Evolutionary conservation across 2,888 invertebrate genomes (phyloP), one percentile per base, ranked within the genome.

Genomic region (Diarsia brunnea): DNA sequence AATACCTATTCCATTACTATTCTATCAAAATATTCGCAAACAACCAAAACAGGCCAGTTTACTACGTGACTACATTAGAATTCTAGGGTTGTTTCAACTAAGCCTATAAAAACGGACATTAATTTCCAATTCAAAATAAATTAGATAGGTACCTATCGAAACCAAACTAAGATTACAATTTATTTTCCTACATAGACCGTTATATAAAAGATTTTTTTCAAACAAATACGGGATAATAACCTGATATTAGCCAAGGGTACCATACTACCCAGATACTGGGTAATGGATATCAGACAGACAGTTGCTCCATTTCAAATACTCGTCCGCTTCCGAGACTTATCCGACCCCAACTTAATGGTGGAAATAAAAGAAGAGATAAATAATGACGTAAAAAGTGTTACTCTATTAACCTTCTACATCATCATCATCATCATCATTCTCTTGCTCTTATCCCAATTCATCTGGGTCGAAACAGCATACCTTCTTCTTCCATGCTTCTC

Each of bases 31-130:
- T 69, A 69, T 69, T 76, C 38, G 12, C 65, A 65, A 79, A 69
- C 78, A 55, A 4, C 49, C 31, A 16, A n/a, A 67, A 63, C 24
- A 75, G 45, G 31, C 2, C 63, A 63, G n/a, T 63, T n/a, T n/a
- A 24, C 14, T 77, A 79, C 82, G 79, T 82, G 82, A 47, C 69
- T 31, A 77, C 27, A 82, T 82, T 69, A 55, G 14, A n/a, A 79
- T 77, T 79, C 65, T 66, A 49, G 24, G 53, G 60, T 27, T 45
- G 75, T 76, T 60, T 14, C 38, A 53, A 45, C 38, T 53, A 61
- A 82, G 58, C 58, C 60, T 55, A 53, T 7, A 53, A 27, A 14
- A 31, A 27, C 16, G 19, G 4, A 38, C 27, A 73, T 58, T 63
- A 45, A 75, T 67, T 81, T 49, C 11, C 47, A 69, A 55, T 82